Conservation (phyloP, 2,113 vertebrate species). For the Ploceus nigricollis region DNA sequence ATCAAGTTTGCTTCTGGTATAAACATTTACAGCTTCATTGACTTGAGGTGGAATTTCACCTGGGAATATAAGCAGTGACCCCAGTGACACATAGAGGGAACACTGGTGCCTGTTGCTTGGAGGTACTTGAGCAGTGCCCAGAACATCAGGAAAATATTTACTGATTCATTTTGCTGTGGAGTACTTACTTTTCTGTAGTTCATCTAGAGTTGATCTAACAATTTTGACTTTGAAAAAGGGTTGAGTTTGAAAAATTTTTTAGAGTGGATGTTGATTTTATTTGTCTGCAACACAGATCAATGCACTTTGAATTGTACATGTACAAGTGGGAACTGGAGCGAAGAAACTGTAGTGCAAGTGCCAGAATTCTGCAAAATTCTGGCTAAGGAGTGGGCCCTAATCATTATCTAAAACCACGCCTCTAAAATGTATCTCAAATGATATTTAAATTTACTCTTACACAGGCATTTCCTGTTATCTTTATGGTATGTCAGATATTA, state of each 20-base stretch:
- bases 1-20: background rate
- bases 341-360: background rate
- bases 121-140: background rate
- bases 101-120: background rate
- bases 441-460: background rate
- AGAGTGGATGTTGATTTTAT: background rate
- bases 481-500: background rate
- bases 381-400: background rate
- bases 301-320: background rate
- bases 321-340: background rate
- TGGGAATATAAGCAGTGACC: background rate
- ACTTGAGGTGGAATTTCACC: background rate
- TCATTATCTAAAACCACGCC: background rate
- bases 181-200: background rate
- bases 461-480: background rate
- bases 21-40: background rate
- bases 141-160: background rate
- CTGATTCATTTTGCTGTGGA: background rate
- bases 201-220: background rate
- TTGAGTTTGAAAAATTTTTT: background rate
- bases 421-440: background rate
- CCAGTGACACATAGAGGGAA: background rate
- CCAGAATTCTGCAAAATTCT: background rate
- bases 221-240: background rate
- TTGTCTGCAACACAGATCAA: background rate